These are phyloP conservation scores for Stegodyphus mimosarum DNA, from an alignment of 1,140 invertebrate genomes.

Conservation along the genomic window DNA sequence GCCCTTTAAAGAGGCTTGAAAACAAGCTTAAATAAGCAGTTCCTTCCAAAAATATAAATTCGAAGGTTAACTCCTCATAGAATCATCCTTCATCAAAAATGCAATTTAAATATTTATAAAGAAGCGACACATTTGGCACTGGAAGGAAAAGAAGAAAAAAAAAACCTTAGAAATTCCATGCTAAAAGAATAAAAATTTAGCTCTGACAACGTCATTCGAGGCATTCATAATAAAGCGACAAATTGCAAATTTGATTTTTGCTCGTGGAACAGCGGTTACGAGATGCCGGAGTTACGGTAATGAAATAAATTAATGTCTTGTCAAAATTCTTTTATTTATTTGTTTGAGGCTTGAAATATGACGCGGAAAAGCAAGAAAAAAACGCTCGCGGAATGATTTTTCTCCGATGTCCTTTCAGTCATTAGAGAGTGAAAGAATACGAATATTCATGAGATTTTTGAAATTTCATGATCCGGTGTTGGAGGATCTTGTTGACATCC, in stretches of 20 bases:
- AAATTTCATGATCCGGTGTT: no score
- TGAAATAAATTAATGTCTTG: constrained; percentile 52
- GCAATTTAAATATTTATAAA: background rate
- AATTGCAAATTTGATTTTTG: constrained; percentile 47
- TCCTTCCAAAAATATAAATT: no score
- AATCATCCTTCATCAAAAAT: no score
- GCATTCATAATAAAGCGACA: constrained; percentile 24
- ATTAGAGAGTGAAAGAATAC: no score
- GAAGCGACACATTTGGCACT: background rate
- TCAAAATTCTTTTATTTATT: constrained; percentile 25
- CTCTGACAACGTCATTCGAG: background rate
- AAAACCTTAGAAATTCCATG: background rate
- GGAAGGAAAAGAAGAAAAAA: constrained; percentile 6
- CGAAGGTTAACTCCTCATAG: no score
- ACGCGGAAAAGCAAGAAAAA: background rate
- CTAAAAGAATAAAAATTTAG: constrained; percentile 11
- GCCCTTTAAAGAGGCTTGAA: no score
- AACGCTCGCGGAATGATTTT: background rate
- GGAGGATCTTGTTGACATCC: no score
- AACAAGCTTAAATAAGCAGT: no score
- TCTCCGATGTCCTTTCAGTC: background rate
- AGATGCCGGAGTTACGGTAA: background rate
- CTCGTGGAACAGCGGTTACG: background rate
- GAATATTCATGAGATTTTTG: no score
- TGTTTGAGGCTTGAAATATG: constrained; percentile 2